Evolutionary conservation across 2,797 vertebrate species (phyloP).

Genomic region (Lemur catta): DNA sequence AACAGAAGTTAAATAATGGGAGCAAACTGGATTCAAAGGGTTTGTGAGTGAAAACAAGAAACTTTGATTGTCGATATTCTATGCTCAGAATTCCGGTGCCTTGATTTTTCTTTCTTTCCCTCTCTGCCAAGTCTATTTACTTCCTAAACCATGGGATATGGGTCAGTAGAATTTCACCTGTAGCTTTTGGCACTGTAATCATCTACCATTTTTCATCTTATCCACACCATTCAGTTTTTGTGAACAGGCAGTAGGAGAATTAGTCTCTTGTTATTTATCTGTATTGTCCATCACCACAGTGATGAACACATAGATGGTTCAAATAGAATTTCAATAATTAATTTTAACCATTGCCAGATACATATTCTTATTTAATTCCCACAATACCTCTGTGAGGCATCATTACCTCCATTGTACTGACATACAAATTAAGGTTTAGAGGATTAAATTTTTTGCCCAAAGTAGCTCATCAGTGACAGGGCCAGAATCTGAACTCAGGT

Average conservation of each 20-base stretch:
- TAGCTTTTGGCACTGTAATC: neutral
- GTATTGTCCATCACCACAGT: neutral
- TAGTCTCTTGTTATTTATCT: neutral
- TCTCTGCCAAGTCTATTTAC: neutral
- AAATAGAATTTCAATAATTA: constrained; percentile 7
- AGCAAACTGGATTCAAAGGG: neutral
- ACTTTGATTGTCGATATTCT: neutral
- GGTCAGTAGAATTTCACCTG: neutral
- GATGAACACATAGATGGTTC: neutral
- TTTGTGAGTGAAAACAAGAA: neutral
- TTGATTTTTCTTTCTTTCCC: neutral
- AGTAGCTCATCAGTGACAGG: neutral
- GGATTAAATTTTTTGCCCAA: neutral
- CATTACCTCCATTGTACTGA: neutral
- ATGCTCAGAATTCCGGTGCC: neutral
- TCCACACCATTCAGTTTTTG: neutral
- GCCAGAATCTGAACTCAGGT: neutral
- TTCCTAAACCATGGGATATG: neutral
- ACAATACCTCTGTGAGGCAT: neutral
- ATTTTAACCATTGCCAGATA: neutral
- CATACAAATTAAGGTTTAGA: neutral
- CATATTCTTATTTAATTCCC: neutral
- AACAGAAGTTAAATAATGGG: neutral
- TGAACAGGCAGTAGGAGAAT: neutral
- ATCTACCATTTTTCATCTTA: neutral